phyloP scores from a whole-genome alignment of 2,888 invertebrate species.

The Drosophila niveifrons region DNA sequence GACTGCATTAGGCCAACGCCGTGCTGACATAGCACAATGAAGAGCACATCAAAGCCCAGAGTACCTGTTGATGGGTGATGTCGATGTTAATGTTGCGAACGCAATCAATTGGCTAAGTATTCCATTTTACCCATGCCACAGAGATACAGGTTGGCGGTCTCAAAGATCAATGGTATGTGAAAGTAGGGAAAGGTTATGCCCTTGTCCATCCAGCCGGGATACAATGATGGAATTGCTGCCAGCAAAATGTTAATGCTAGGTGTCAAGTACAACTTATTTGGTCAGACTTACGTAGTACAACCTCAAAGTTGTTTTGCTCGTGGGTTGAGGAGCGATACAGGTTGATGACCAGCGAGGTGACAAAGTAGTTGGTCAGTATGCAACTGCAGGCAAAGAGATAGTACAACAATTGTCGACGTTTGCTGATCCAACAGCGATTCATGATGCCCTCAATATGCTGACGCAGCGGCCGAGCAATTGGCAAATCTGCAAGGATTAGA shows the following conservation, averaged over 20 bases:
- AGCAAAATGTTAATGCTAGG: slow-evolving; percentile 1
- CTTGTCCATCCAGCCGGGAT: slow-evolving; percentile 75
- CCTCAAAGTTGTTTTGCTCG: slow-evolving; percentile 44
- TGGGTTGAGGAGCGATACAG: slow-evolving; percentile 55
- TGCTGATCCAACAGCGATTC: slow-evolving; percentile 67
- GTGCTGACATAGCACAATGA: slow-evolving; percentile 77
- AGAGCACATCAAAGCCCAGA: slow-evolving; percentile 78
- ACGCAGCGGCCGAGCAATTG: slow-evolving; percentile 55
- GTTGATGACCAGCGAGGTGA: slow-evolving; percentile 61
- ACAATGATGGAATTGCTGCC: slow-evolving; percentile 72
- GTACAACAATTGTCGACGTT: slow-evolving; percentile 68
- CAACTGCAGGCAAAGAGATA: slow-evolving; percentile 61
- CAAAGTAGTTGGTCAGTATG: slow-evolving; percentile 66
- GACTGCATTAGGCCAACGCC: slow-evolving; percentile 71
- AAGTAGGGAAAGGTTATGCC: slow-evolving; percentile 78
- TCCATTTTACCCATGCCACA: slow-evolving; percentile 68
- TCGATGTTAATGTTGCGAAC: background rate
- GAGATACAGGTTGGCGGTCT: slow-evolving; percentile 49
- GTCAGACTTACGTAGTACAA: slow-evolving; percentile 66
- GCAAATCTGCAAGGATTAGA: slow-evolving; percentile 60
- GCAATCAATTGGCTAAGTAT: slow-evolving; percentile 18
- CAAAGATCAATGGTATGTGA: slow-evolving; percentile 65
- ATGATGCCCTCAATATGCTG: slow-evolving; percentile 62
- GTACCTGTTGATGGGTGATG: slow-evolving; percentile 65
- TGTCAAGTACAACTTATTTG: background rate